phyloP scores from a whole-genome alignment of 2,113 vertebrate genomes.

The Ciconia maguari region DNA sequence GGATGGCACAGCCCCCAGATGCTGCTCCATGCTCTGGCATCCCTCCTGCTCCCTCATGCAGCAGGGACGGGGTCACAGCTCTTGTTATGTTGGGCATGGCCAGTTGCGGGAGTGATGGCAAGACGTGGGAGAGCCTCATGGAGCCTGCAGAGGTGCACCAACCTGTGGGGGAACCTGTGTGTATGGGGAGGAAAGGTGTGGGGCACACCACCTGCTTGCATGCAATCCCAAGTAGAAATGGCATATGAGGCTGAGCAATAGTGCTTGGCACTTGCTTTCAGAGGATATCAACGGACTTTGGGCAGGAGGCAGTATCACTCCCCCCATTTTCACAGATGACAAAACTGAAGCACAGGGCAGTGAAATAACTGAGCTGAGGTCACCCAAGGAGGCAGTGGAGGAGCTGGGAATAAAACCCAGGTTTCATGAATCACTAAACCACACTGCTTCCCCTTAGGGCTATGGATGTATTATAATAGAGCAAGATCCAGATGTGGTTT shows the following conservation, averaged over 20 bases:
- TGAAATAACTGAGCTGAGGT: slow-evolving; percentile 24
- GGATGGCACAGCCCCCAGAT: background rate
- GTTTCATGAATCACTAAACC: slow-evolving; percentile 64
- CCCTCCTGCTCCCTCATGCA: background rate
- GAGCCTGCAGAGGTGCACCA: background rate
- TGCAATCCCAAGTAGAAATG: background rate
- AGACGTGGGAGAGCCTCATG: background rate
- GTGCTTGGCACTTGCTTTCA: background rate
- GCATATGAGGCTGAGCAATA: background rate
- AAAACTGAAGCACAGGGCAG: background rate
- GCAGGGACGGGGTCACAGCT: background rate
- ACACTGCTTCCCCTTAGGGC: slow-evolving; percentile 52
- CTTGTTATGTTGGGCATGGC: background rate
- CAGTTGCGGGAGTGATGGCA: too few species aligned
- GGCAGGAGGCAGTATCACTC: background rate
- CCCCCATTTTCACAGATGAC: background rate
- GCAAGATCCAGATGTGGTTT: slow-evolving; percentile 67
- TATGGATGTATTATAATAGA: slow-evolving; percentile 49
- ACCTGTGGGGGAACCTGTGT: background rate
- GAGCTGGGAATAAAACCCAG: slow-evolving; percentile 55
- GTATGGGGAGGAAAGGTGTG: background rate
- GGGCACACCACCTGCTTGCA: background rate
- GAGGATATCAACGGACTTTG: background rate
- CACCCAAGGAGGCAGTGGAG: slow-evolving; percentile 37
- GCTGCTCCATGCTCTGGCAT: background rate